A percentile compares a stretch with the other conserved stretches of the same genome.
Evolutionary conservation across 2,113 vertebrate genomes (phyloP).

Genomic region (Nothoprocta perdicaria): DNA sequence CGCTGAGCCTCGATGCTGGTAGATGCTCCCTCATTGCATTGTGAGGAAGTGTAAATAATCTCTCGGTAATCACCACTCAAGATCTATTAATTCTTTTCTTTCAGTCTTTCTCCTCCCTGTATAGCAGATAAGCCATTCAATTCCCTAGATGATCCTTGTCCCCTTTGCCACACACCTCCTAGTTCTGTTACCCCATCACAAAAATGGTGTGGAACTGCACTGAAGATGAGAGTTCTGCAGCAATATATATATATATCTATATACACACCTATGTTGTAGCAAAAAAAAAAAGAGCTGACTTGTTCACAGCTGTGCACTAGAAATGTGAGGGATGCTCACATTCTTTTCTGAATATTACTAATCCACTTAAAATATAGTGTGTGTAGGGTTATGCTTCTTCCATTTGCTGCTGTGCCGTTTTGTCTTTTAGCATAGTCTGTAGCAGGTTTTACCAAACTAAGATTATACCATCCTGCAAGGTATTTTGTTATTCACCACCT

Average conservation of each 20-base stretch:
- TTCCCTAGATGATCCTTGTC: neutral
- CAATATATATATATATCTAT: no score
- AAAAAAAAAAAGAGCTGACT: neutral
- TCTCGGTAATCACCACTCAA: neutral
- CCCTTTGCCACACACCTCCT: neutral
- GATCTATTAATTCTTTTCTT: neutral
- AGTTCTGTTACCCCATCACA: neutral
- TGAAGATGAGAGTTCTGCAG: neutral
- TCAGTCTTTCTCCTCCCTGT: neutral
- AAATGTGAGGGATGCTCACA: neutral
- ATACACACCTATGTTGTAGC: neutral
- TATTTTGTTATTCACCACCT: neutral
- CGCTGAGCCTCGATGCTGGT: neutral
- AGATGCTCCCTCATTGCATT: neutral
- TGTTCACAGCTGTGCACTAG: neutral
- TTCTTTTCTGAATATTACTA: neutral
- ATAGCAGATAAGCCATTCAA: neutral
- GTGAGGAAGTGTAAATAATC: neutral
- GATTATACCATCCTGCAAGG: neutral
- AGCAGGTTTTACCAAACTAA: neutral
- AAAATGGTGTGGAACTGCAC: neutral
- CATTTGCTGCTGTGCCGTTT: accelerated
- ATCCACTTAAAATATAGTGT: neutral
- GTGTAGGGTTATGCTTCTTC: neutral
- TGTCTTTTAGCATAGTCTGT: neutral